Evolutionary conservation across 2,888 invertebrate species (phyloP).

Genomic region (Xanthia icteritia): DNA sequence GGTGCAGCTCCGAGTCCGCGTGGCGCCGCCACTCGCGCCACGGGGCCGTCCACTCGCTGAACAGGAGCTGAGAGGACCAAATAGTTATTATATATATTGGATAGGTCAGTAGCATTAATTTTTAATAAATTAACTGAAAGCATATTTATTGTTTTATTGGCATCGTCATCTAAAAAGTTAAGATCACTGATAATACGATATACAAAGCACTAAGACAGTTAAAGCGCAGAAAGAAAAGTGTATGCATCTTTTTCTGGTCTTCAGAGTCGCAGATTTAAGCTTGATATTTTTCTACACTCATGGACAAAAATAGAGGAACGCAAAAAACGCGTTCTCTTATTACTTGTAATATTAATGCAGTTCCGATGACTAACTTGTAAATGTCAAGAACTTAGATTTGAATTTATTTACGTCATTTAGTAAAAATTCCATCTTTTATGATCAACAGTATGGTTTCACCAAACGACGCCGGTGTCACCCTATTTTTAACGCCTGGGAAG

Average conservation of each 20-base stretch:
- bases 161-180: too few species aligned
- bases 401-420: not conserved
- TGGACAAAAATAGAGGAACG: too few species aligned
- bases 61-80: slow-evolving; percentile 82
- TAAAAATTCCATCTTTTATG: too few species aligned
- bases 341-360: not conserved
- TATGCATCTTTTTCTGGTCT: not conserved
- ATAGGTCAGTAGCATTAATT: too few species aligned
- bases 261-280: not conserved
- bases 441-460: too few species aligned
- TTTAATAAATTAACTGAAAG: too few species aligned
- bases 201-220: not conserved
- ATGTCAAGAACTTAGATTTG: not conserved
- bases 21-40: slow-evolving; percentile 93
- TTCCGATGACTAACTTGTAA: not conserved
- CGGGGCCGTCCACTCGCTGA: slow-evolving; percentile 91
- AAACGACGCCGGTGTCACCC: too few species aligned
- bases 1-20: slow-evolving; percentile 93
- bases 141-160: too few species aligned
- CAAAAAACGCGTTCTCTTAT: too few species aligned
- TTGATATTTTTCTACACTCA: not conserved
- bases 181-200: too few species aligned
- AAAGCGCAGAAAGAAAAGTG: not conserved
- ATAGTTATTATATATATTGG: not conserved
- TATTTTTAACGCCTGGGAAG: too few species aligned